phyloP scores from a whole-genome alignment of 2,113 vertebrate genomes.

The Dromas ardeola region DNA sequence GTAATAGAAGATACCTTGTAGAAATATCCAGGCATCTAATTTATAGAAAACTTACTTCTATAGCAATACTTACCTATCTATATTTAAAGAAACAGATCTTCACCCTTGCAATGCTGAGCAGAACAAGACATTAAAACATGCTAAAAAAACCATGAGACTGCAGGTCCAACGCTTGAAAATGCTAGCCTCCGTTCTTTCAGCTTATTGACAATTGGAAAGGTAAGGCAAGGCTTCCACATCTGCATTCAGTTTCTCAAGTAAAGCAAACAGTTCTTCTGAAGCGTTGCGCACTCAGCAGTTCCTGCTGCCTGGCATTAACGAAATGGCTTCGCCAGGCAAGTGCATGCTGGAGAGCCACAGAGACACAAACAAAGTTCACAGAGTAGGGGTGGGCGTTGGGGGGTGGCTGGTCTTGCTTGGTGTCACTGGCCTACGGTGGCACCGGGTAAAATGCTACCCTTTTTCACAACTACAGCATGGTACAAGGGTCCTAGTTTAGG shows the following conservation, averaged over 20 bases:
- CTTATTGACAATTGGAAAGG: neutral
- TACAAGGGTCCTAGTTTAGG: neutral
- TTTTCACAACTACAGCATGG: neutral
- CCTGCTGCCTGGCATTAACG: neutral
- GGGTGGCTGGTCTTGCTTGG: neutral
- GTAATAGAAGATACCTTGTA: neutral
- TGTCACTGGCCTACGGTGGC: neutral
- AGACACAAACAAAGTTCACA: neutral
- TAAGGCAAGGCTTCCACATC: neutral
- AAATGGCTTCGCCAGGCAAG: neutral
- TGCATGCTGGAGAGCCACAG: neutral
- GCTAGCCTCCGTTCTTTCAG: neutral
- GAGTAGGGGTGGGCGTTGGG: neutral
- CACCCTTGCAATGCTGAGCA: neutral
- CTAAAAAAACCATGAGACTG: neutral
- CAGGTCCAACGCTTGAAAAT: neutral
- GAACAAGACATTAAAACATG: neutral
- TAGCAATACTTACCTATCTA: neutral
- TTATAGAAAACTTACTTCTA: neutral
- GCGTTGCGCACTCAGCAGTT: neutral
- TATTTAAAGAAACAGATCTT: neutral
- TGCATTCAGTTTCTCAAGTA: constrained; percentile 9
- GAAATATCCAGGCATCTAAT: neutral
- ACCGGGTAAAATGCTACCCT: neutral
- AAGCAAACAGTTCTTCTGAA: constrained; percentile 26